Conservation (phyloP, 2,888 invertebrate species). For the Temnothorax ravouxi region DNA sequence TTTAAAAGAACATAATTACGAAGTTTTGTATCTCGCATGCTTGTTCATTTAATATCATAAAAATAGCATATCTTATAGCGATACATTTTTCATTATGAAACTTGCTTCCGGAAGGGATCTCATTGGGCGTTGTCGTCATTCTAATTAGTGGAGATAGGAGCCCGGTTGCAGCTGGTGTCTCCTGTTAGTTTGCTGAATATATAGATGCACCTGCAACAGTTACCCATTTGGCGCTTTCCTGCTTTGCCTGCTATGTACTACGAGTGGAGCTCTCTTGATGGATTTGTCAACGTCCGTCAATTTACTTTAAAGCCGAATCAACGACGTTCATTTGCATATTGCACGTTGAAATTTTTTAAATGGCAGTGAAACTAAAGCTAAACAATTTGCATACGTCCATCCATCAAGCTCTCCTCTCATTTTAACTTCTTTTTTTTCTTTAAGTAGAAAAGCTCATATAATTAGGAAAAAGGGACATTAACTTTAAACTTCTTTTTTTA, state of each 20-base stretch:
- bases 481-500: not conserved
- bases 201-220: slow-evolving; percentile 73
- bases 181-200: slow-evolving; percentile 66
- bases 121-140: slow-evolving; percentile 38
- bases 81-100: slow-evolving; percentile 44
- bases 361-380: not conserved
- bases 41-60: not conserved
- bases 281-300: slow-evolving; percentile 53
- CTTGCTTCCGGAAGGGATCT: not conserved
- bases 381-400: slow-evolving; percentile 38
- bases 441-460: not conserved
- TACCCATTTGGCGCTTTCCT: slow-evolving; percentile 56
- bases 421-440: slow-evolving; percentile 27
- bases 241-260: slow-evolving; percentile 28
- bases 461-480: not conserved
- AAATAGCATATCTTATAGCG: not conserved
- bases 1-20: not conserved
- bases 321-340: slow-evolving; percentile 38
- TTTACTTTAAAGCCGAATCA: slow-evolving; percentile 49
- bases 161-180: slow-evolving; percentile 62
- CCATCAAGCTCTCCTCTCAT: not conserved
- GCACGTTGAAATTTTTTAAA: slow-evolving; percentile 39
- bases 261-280: slow-evolving; percentile 48
- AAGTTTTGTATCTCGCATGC: not conserved
- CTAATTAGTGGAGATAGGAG: slow-evolving; percentile 44